phyloP scores from a whole-genome alignment of 92 coral and sea anemone genomes.

The Porites evermanni region DNA sequence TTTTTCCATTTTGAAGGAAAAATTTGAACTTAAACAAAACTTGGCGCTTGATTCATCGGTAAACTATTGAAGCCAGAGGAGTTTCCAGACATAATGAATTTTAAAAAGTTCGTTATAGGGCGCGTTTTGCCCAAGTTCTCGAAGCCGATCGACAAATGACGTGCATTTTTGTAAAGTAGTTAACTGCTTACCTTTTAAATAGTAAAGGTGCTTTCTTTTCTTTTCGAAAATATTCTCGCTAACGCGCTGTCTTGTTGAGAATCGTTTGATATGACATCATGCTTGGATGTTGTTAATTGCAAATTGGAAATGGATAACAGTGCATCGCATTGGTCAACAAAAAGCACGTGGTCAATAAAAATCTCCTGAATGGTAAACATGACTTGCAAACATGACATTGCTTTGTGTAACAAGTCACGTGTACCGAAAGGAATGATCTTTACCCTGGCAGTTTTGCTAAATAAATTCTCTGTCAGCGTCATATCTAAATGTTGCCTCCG shows the following conservation, averaged over 20 bases:
- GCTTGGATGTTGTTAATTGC: background rate
- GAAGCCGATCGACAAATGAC: background rate
- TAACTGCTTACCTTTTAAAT: background rate
- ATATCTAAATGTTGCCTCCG: too few species aligned
- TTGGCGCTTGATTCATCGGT: background rate
- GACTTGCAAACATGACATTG: background rate
- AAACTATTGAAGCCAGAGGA: background rate
- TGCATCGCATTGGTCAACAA: constrained; percentile 5
- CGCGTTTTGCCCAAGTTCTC: background rate
- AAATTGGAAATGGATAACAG: background rate
- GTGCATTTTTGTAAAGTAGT: background rate
- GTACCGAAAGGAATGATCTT: background rate
- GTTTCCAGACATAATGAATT: background rate
- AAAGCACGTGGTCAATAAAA: constrained; percentile 9
- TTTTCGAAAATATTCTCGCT: background rate
- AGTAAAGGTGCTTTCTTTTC: background rate
- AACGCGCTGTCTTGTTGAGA: background rate
- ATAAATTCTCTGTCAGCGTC: background rate
- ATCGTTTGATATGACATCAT: constrained; percentile 3
- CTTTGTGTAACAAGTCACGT: background rate
- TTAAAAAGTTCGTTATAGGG: too few species aligned
- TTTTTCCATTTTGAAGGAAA: background rate
- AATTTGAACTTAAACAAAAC: background rate
- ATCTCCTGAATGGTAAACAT: background rate
- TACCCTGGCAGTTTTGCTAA: too few species aligned